Evolutionary conservation across 2,113 vertebrate genomes (phyloP).

Genomic region (Paradoxurus hermaphroditus): DNA sequence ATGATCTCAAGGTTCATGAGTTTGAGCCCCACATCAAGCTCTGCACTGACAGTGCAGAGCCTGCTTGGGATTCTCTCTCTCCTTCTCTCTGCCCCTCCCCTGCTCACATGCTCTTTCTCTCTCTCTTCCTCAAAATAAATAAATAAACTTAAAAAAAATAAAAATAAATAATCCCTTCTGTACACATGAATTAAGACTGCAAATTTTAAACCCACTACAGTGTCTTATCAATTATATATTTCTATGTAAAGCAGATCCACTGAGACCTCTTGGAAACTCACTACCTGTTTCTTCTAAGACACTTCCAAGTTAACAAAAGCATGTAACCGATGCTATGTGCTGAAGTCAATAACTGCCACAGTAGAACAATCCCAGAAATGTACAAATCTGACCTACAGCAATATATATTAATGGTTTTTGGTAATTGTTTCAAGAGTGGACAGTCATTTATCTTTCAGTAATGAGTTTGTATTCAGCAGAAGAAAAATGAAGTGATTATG

Average conservation of each 20-base stretch:
- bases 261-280: background rate
- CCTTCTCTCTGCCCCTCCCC: too few species aligned
- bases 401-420: background rate
- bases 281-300: background rate
- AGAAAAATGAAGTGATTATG: conserved; percentile 46
- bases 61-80: too few species aligned
- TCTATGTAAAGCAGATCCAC: background rate
- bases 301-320: conserved; percentile 20
- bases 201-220: background rate
- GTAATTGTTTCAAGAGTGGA: background rate
- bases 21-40: too few species aligned
- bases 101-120: too few species aligned
- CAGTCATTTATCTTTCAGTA: conserved; percentile 23
- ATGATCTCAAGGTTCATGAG: too few species aligned
- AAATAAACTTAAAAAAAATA: background rate
- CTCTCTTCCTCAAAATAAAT: too few species aligned
- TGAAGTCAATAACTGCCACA: background rate
- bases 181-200: background rate
- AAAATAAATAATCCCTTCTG: background rate
- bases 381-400: background rate
- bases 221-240: background rate
- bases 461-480: background rate
- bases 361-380: background rate
- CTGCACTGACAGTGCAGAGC: too few species aligned
- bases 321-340: background rate